These are phyloP conservation scores for Centropyge bicolor DNA, from an alignment of 2,797 vertebrate species.

Conservation along the genomic window DNA sequence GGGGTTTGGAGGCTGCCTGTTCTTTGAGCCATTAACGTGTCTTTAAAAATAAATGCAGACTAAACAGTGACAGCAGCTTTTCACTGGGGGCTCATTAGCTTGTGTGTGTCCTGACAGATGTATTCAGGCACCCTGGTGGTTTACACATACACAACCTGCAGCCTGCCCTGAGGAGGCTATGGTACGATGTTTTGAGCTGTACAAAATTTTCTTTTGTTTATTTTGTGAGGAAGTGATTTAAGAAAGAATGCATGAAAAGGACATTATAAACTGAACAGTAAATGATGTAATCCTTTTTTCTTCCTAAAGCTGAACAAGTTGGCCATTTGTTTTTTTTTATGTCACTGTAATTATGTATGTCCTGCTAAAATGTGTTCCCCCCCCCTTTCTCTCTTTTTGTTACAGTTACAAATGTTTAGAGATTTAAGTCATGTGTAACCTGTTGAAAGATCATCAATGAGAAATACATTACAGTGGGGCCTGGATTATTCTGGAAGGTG, in stretches of 20 bases:
- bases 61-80: constrained; percentile 60
- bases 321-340: neutral
- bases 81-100: constrained; percentile 78
- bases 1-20: constrained; percentile 12
- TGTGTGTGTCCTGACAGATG: constrained; percentile 34
- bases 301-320: neutral
- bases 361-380: neutral
- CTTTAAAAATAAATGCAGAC: constrained; percentile 68
- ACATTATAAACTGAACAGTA: neutral
- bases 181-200: constrained; percentile 19
- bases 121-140: constrained; percentile 49
- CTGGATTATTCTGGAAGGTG: constrained; percentile 60
- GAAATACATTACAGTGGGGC: constrained; percentile 4
- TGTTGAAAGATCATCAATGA: constrained; percentile 15
- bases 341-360: neutral
- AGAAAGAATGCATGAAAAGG: neutral
- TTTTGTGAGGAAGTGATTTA: constrained; percentile 7
- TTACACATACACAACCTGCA: constrained; percentile 30
- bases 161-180: constrained; percentile 1
- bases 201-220: neutral
- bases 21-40: constrained; percentile 57
- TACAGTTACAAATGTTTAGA: neutral
- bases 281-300: neutral
- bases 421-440: neutral
- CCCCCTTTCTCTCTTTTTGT: neutral